A percentile compares a stretch with the other conserved stretches of the same genome.
phyloP scores from a whole-genome alignment of 2,888 invertebrate genomes.

The Himalopsyche tibetana region DNA sequence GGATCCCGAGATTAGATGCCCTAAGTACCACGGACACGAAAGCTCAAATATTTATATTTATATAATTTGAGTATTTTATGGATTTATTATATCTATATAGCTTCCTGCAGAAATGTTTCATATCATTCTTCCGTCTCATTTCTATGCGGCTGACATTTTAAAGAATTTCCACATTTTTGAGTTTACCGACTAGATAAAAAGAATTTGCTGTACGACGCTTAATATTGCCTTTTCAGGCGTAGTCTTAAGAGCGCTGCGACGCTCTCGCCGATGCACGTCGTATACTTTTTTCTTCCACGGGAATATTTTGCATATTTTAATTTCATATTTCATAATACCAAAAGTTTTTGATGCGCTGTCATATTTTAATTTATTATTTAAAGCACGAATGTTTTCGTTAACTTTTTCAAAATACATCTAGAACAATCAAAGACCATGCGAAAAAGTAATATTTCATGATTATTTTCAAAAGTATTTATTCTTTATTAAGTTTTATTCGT shows the following conservation, averaged over 20 bases:
- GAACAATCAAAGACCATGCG: neutral
- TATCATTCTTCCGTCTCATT: neutral
- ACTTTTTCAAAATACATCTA: conserved; percentile 12
- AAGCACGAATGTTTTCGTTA: neutral
- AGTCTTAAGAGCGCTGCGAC: neutral
- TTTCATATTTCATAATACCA: conserved; percentile 16
- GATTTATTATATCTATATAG: too few relatives aligned
- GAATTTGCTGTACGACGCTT: conserved; percentile 29
- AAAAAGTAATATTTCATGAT: too few relatives aligned
- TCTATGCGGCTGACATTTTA: neutral
- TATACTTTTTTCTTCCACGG: neutral
- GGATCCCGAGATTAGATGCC: too few relatives aligned
- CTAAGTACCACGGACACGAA: too few relatives aligned
- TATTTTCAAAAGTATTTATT: too few relatives aligned
- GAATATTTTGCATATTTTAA: conserved; percentile 37
- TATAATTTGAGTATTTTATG: too few relatives aligned
- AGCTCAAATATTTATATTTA: too few relatives aligned
- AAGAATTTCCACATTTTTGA: conserved; percentile 32
- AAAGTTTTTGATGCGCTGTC: conserved; percentile 23
- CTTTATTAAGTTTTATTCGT: too few relatives aligned
- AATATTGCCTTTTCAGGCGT: conserved; percentile 40
- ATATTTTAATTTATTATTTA: conserved; percentile 17
- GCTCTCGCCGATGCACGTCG: conserved; percentile 26
- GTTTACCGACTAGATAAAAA: conserved; percentile 20
- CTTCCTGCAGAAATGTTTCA: neutral